Conservation (phyloP, 2,888 invertebrate genomes). For the Oligia strigilis region DNA sequence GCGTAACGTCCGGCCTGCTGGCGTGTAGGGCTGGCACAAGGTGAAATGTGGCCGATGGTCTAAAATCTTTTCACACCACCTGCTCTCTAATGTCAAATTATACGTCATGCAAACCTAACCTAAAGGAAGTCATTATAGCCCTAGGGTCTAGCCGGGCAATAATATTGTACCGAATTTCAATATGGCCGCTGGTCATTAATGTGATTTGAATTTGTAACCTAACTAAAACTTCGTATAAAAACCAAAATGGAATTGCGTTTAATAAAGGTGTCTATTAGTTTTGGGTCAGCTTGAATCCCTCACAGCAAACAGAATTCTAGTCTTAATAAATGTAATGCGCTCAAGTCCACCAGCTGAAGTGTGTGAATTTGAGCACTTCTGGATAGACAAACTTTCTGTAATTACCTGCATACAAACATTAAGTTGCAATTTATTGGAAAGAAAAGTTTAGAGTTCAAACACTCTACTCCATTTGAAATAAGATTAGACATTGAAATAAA, state of each 20-base stretch:
- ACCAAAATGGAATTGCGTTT: neutral
- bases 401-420: neutral
- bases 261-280: neutral
- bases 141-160: neutral
- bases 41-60: slow-evolving; percentile 67
- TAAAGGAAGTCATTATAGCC: neutral
- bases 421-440: neutral
- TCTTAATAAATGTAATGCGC: neutral
- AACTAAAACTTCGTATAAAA: neutral
- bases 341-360: neutral
- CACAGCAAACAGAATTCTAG: neutral
- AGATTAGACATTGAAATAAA: no score
- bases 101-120: neutral
- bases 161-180: neutral
- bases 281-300: neutral
- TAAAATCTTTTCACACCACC: neutral
- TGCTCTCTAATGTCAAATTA: no score
- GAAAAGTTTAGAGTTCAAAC: neutral
- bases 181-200: neutral
- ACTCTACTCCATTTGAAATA: no score
- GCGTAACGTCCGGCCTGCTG: slow-evolving; percentile 75
- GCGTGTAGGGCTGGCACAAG: slow-evolving; percentile 73
- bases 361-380: neutral
- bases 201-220: neutral
- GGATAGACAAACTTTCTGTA: neutral